phyloP scores from a whole-genome alignment of 2,797 vertebrate genomes.

The Huso huso region DNA sequence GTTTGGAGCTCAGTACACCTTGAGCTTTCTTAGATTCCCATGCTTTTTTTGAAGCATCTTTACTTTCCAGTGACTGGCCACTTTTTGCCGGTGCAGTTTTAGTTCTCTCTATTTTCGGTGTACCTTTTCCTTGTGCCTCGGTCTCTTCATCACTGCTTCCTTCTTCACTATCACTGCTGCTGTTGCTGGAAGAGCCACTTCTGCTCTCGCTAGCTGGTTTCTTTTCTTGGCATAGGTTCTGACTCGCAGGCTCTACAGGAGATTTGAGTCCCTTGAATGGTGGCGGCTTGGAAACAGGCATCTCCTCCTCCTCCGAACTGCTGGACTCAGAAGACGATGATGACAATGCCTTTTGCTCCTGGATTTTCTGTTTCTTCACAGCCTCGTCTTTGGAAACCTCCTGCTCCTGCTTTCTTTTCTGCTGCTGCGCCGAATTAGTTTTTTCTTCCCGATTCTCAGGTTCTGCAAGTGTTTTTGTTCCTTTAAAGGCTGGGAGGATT shows the following conservation, averaged over 20 bases:
- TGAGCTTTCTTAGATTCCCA: neutral
- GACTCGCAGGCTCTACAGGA: neutral
- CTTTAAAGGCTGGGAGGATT: slow-evolving; percentile 71
- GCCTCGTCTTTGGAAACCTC: slow-evolving; percentile 8
- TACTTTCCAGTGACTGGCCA: neutral
- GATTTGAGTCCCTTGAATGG: slow-evolving; percentile 13
- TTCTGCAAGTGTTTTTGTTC: slow-evolving; percentile 51
- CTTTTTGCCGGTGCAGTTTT: neutral
- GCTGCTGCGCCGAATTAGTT: slow-evolving; percentile 8
- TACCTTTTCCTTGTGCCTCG: neutral
- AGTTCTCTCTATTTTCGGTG: neutral
- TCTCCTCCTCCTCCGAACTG: slow-evolving; percentile 13
- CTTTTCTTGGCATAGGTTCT: neutral
- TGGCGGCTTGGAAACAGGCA: slow-evolving; percentile 3
- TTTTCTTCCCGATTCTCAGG: slow-evolving; percentile 13
- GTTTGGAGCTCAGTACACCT: slow-evolving; percentile 23
- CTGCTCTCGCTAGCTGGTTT: slow-evolving; percentile 7
- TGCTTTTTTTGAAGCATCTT: neutral
- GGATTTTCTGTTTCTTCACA: slow-evolving; percentile 34
- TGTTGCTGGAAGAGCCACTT: slow-evolving; percentile 1
- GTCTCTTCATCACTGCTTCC: slow-evolving; percentile 12
- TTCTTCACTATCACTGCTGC: neutral
- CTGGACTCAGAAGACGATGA: slow-evolving; percentile 5
- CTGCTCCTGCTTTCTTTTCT: slow-evolving; percentile 3
- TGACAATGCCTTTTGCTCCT: rapidly evolving